These are phyloP conservation scores for Strigamia crassipes DNA, from an alignment of 2,888 invertebrate species.

Conservation along the genomic window DNA sequence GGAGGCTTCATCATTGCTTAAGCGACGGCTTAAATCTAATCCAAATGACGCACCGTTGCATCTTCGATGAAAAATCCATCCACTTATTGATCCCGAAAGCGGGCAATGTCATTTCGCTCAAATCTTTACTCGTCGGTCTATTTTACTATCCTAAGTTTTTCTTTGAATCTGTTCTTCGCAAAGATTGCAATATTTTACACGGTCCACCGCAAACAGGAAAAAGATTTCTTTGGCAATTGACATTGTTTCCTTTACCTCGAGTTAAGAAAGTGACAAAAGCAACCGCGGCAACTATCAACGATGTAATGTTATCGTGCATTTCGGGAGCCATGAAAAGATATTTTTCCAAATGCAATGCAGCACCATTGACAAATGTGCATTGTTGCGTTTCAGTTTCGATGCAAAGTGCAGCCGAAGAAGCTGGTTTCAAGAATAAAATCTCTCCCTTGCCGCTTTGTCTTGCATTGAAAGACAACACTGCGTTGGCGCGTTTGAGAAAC, in stretches of 20 bases:
- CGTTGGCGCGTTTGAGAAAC: neutral
- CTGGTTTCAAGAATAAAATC: neutral
- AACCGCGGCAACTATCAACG: too few species aligned
- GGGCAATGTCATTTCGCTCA: neutral
- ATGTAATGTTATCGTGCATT: too few species aligned
- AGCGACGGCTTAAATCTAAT: neutral
- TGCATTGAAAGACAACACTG: neutral
- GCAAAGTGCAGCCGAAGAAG: neutral
- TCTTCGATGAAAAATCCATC: neutral
- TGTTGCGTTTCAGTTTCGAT: neutral
- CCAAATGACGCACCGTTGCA: neutral
- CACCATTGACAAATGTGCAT: neutral
- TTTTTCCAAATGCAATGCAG: neutral
- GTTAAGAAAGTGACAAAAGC: too few species aligned
- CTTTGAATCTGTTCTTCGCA: too few species aligned
- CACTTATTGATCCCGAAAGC: neutral
- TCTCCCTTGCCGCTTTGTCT: neutral
- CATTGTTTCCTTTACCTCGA: too few species aligned
- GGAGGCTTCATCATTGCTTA: neutral
- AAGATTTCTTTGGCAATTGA: too few species aligned
- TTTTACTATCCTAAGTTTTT: neutral
- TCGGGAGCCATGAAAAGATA: neutral
- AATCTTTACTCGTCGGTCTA: neutral
- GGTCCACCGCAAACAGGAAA: too few species aligned
- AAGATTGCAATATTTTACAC: too few species aligned